phyloP scores from a whole-genome alignment of 2,888 invertebrate species.

The Nomada goodeniana region DNA sequence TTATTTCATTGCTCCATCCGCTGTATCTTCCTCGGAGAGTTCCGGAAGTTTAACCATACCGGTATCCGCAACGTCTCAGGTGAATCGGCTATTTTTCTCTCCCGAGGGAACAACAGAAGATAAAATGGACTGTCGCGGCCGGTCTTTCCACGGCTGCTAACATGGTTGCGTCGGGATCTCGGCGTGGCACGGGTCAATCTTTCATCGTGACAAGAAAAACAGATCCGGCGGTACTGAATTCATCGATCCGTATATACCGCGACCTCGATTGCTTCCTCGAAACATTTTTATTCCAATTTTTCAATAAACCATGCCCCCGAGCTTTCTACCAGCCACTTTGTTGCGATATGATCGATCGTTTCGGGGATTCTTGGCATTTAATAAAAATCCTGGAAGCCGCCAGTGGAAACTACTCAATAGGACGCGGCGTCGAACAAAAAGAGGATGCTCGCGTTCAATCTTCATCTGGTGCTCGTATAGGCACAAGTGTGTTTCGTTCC shows the following conservation, averaged over 20 bases:
- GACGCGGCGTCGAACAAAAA: background rate
- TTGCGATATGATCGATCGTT: conserved; percentile 17
- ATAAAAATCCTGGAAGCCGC: background rate
- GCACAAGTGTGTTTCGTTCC: background rate
- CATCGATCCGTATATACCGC: conserved; percentile 13
- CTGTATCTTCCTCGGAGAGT: conserved; percentile 39
- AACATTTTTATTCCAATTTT: conserved; percentile 38
- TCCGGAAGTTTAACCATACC: conserved; percentile 58
- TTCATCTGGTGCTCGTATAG: background rate
- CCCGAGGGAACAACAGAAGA: conserved; percentile 23
- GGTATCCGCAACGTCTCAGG: conserved; percentile 38
- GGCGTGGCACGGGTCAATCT: conserved; percentile 24
- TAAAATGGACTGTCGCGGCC: conserved; percentile 48
- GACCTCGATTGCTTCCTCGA: conserved; percentile 30
- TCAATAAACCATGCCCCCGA: background rate
- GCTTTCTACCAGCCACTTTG: conserved; percentile 12
- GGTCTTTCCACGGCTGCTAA: conserved; percentile 51
- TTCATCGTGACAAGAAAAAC: conserved; percentile 52
- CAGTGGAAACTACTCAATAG: background rate
- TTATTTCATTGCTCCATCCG: conserved; percentile 40
- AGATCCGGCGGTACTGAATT: conserved; percentile 47
- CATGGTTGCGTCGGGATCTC: conserved; percentile 11
- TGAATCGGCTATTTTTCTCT: conserved; percentile 54
- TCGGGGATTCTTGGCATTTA: conserved; percentile 17
- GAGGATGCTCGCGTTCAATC: background rate